Base-by-base conservation (phyloP, 2,888 invertebrate genomes). In the Corythucha ciliata region DNA sequence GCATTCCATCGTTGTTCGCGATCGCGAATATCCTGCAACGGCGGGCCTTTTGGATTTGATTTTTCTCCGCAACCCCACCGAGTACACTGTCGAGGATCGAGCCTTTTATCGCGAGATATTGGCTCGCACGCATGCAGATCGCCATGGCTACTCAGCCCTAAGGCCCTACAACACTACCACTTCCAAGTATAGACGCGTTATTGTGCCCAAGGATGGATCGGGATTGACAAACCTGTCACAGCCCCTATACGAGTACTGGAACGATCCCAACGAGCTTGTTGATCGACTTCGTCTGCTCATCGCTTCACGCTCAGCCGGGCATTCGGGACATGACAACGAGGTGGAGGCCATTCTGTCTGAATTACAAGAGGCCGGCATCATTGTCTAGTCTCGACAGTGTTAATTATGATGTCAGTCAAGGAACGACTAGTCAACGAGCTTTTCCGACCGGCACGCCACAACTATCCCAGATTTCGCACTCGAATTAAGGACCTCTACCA, bases 401-500 rank as follows among this genome's bases (percentile, higher is more conserved):
- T n/a, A n/a, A n/a, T n/a, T n/a, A n/a, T n/a, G n/a, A n/a, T n/a
- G n/a, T n/a, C n/a, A n/a, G n/a, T n/a, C n/a, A n/a, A n/a, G n/a
- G n/a, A n/a, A n/a, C n/a, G n/a, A n/a, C n/a, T n/a, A n/a, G n/a
- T n/a, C n/a, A 21, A 40, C 16, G 56, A 56, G 33, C 22, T 56
- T 10, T 53, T 53, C 33, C 41, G 39, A 39, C 53, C 48, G 14
- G 37, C 25, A 16, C 40, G 53, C 4, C 36, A 46, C 14, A 32
- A 48, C 32, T 56, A 22, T 50, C 14, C 18, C 8, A 49, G 20
- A 2, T 7, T 41, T 8, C 18, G 37, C 18, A 52, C 51, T 6
- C 24, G 41, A 10, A 20, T 56, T 4, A 56, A 51, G 40, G 56
- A 56, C 40, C 27, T 53, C 5, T 57, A 39, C 21, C 44, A 56